A percentile compares a stretch with the other conserved stretches of the same genome.
phyloP scores from a whole-genome alignment of 2,888 invertebrate genomes.

The Lordiphosa fenestrarum region DNA sequence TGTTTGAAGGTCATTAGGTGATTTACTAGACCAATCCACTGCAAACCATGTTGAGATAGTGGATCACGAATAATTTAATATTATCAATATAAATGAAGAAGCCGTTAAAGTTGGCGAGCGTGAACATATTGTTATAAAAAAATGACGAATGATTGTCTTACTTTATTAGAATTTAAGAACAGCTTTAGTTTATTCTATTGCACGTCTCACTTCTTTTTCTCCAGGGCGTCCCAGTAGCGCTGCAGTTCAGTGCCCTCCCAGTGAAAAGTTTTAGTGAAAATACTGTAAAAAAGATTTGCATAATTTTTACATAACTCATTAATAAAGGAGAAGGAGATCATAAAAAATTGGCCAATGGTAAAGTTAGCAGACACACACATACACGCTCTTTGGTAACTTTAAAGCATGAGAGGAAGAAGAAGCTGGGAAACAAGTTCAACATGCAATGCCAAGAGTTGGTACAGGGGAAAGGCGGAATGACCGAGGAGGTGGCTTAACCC shows the following conservation, averaged over 20 bases:
- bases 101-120: no score
- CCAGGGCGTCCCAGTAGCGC: slow-evolving; percentile 80
- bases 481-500: slow-evolving; percentile 12
- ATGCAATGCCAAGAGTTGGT: slow-evolving; percentile 7
- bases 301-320: slow-evolving; percentile 32
- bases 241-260: slow-evolving; percentile 86
- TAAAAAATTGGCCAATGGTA: slow-evolving; percentile 27
- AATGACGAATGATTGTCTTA: not conserved
- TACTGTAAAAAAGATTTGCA: slow-evolving; percentile 80
- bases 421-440: slow-evolving; percentile 46
- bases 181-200: not conserved
- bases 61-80: not conserved
- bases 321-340: slow-evolving; percentile 23
- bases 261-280: slow-evolving; percentile 79
- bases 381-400: slow-evolving; percentile 19
- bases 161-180: not conserved
- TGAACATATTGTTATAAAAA: no score
- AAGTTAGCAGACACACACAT: slow-evolving; percentile 1
- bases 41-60: not conserved
- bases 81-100: no score
- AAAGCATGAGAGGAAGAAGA: slow-evolving; percentile 19
- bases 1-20: slow-evolving; percentile 13
- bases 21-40: slow-evolving; percentile 21
- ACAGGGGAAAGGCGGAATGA: slow-evolving; percentile 8
- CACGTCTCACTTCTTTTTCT: slow-evolving; percentile 34